phyloP scores from a whole-genome alignment of 2,797 vertebrate species.

The Eospalax fontanierii region DNA sequence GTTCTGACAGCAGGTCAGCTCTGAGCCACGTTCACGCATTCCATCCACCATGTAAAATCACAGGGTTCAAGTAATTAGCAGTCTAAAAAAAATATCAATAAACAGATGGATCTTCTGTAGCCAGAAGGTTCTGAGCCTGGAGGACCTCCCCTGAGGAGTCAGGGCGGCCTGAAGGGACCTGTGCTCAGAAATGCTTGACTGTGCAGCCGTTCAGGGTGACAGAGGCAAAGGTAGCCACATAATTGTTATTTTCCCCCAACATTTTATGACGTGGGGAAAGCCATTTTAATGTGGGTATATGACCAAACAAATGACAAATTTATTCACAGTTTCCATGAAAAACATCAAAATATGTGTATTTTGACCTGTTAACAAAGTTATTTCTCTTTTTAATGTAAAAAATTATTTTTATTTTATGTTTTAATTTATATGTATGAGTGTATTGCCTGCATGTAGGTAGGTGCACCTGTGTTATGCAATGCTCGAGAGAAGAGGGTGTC shows the following conservation, averaged over 20 bases:
- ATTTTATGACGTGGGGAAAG: constrained; percentile 60
- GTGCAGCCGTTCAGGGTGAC: background rate
- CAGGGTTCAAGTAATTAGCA: constrained; percentile 73
- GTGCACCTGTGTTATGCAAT: too few species aligned
- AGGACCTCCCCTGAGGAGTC: constrained; percentile 71
- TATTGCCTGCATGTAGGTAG: too few species aligned
- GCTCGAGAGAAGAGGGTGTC: too few species aligned
- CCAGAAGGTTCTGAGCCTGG: constrained; percentile 58
- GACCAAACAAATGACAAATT: constrained; percentile 58
- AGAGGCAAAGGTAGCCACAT: constrained; percentile 33
- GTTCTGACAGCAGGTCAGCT: constrained; percentile 56
- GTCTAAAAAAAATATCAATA: constrained; percentile 79
- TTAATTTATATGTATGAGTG: too few species aligned
- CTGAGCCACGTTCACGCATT: constrained; percentile 59
- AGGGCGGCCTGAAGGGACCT: background rate
- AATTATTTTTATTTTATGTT: too few species aligned
- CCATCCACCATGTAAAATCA: constrained; percentile 77
- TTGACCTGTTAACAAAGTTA: background rate
- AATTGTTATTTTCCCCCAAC: constrained; percentile 71
- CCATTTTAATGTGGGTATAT: constrained; percentile 70
- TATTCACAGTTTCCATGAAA: constrained; percentile 52
- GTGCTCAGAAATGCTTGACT: constrained; percentile 53
- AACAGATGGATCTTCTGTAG: constrained; percentile 78
- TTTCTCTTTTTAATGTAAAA: too few species aligned
- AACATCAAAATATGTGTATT: constrained; percentile 58